Evolutionary conservation across 2,888 invertebrate genomes (phyloP).

Genomic region (Hypena proboscidalis): DNA sequence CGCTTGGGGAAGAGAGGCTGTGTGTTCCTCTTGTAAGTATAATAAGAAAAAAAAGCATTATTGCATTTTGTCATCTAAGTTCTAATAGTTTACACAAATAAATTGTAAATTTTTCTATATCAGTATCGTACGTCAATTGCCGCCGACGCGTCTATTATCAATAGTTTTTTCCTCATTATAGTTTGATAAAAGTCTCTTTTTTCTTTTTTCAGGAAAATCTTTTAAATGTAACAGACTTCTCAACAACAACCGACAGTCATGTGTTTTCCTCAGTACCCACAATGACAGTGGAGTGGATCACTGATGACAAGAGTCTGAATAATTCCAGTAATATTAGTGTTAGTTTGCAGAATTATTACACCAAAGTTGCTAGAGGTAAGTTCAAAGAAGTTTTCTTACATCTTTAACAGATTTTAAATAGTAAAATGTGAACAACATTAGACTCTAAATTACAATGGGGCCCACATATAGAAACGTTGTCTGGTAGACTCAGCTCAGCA

Average conservation of each 20-base stretch:
- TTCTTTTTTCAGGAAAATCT: conserved; percentile 73
- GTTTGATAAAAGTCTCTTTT: too few species aligned
- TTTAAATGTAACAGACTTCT: conserved; percentile 70
- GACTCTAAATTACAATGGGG: too few species aligned
- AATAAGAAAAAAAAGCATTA: too few species aligned
- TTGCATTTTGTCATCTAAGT: background rate
- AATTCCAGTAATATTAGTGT: conserved; percentile 67
- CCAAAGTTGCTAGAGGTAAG: conserved; percentile 80
- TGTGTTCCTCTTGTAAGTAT: conserved; percentile 71
- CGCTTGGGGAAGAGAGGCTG: conserved; percentile 72
- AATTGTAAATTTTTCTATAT: too few species aligned
- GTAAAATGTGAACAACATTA: too few species aligned
- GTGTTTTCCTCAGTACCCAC: conserved; percentile 69
- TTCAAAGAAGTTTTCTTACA: conserved; percentile 3
- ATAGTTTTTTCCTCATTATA: too few species aligned
- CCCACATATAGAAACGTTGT: too few species aligned
- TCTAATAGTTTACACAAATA: too few species aligned
- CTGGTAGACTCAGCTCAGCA: too few species aligned
- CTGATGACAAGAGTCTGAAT: conserved; percentile 74
- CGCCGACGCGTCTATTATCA: too few species aligned
- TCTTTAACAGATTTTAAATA: too few species aligned
- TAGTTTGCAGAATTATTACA: conserved; percentile 78
- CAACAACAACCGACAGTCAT: conserved; percentile 68
- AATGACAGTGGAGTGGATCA: conserved; percentile 78
- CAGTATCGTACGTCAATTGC: too few species aligned